These are phyloP conservation scores for Erinaceus europaeus DNA, from an alignment of 2,113 vertebrate genomes.

Conservation along the genomic window DNA sequence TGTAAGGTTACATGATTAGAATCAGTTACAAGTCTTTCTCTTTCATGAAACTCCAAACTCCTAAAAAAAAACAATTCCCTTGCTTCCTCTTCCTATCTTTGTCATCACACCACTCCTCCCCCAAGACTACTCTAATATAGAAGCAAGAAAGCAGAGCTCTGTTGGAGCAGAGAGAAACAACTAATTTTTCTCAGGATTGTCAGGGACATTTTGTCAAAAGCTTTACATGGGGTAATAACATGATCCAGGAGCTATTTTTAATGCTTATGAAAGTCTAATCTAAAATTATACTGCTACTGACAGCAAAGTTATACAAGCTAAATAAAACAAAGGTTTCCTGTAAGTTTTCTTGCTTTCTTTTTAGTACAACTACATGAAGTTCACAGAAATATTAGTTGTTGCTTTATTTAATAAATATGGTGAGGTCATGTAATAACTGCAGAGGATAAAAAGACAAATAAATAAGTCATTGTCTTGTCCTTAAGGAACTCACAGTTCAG, in stretches of 20 bases:
- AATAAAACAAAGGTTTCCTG: conserved; percentile 2
- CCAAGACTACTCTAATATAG: rapidly evolving
- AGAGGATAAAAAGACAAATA: neutral
- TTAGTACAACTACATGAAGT: too few relatives aligned
- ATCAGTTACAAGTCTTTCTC: neutral
- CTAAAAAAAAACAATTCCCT: neutral
- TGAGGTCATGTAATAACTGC: neutral
- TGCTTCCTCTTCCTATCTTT: neutral
- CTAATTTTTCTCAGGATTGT: neutral
- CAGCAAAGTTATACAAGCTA: conserved; percentile 28
- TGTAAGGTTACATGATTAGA: neutral
- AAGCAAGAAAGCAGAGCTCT: neutral
- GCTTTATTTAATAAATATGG: conserved; percentile 29
- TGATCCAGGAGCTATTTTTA: neutral
- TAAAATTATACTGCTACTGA: conserved; percentile 41
- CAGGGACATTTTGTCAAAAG: neutral
- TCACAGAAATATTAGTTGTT: too few relatives aligned
- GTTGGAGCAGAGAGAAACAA: neutral
- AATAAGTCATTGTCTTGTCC: neutral
- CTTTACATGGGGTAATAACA: neutral
- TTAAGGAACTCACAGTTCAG: neutral
- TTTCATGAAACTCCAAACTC: neutral
- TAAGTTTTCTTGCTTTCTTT: conserved; percentile 16
- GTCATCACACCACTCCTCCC: too few relatives aligned
- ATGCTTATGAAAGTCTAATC: conserved; percentile 28